phyloP scores from a whole-genome alignment of 2,888 invertebrate genomes.

The Sinodicranocentrus sp. region DNA sequence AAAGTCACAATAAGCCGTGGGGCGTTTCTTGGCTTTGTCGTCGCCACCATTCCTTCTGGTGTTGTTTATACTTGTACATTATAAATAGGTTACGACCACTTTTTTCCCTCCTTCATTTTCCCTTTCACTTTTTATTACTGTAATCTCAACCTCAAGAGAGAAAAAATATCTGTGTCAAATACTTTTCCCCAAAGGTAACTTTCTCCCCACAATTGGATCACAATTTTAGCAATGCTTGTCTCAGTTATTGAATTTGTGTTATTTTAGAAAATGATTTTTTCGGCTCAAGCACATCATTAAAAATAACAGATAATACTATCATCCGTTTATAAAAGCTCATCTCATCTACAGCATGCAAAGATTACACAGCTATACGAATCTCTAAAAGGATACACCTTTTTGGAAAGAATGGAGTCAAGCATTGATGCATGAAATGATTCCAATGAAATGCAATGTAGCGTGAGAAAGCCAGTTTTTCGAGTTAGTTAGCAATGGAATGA shows the following conservation, averaged over 20 bases:
- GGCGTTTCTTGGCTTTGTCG: conserved; percentile 43
- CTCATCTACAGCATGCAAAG: no score
- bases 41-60: conserved; percentile 15
- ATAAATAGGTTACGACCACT: conserved; percentile 10
- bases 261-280: no score
- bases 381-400: background rate
- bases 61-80: conserved; percentile 34
- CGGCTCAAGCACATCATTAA: no score
- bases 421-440: background rate
- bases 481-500: background rate
- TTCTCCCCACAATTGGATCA: background rate
- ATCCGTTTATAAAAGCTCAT: no score
- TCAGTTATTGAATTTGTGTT: no score
- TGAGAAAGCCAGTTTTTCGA: background rate
- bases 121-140: conserved; percentile 16
- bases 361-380: no score
- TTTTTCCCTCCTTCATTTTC: background rate
- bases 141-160: background rate
- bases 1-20: conserved; percentile 24
- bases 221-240: background rate
- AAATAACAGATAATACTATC: no score
- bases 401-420: background rate
- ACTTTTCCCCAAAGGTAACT: background rate
- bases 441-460: conserved; percentile 22
- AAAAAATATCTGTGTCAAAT: no score